phyloP scores from a whole-genome alignment of 2,797 vertebrate species.

The Orestias chungarensis region DNA sequence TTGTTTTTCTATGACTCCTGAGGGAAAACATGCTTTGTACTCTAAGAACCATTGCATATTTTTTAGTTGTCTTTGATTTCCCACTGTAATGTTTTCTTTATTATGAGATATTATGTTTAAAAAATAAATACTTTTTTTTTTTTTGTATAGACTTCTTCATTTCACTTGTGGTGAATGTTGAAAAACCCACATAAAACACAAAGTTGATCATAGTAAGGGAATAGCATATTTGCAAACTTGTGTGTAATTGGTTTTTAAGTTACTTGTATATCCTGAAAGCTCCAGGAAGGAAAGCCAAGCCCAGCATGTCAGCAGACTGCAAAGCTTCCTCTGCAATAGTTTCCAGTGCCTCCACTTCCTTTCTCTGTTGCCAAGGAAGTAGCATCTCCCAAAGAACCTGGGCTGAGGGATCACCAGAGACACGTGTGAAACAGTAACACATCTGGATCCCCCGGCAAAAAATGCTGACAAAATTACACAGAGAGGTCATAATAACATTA shows the following conservation, averaged over 20 bases:
- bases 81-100: no score
- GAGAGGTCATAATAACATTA: not conserved
- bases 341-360: constrained; percentile 66
- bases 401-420: constrained; percentile 54
- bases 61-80: no score
- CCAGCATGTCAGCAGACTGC: constrained; percentile 67
- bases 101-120: no score
- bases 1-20: not conserved
- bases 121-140: no score
- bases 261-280: constrained; percentile 80
- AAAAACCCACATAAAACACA: constrained; percentile 1
- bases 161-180: not conserved
- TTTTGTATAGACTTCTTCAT: no score
- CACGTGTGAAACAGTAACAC: constrained; percentile 18
- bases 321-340: constrained; percentile 68
- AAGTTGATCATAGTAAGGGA: not conserved
- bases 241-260: constrained; percentile 1
- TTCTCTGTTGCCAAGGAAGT: constrained; percentile 63
- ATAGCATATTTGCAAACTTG: not conserved
- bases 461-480: not conserved
- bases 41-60: no score
- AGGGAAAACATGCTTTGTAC: not conserved
- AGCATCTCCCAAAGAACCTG: constrained; percentile 67
- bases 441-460: not conserved
- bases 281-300: constrained; percentile 76